These are phyloP conservation scores for Bellardia pandia DNA, from an alignment of 2,888 invertebrate species.

Conservation along the genomic window DNA sequence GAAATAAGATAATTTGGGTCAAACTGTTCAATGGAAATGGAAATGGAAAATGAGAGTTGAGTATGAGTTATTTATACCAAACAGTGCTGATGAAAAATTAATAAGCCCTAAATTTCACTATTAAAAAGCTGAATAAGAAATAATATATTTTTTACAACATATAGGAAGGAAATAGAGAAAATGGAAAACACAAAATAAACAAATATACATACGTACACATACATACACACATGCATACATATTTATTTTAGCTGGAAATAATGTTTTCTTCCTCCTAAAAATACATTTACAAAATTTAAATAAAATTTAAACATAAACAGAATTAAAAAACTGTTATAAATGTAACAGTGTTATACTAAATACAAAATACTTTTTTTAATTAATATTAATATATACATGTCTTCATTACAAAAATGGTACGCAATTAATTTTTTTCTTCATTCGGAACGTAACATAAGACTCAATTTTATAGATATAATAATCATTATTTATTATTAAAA, in stretches of 20 bases:
- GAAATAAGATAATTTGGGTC: background rate
- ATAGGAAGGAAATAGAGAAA: background rate
- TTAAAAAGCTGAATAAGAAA: background rate
- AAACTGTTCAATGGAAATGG: background rate
- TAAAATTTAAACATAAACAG: background rate
- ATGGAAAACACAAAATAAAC: background rate
- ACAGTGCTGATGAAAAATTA: no score
- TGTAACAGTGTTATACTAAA: background rate
- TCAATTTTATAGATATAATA: background rate
- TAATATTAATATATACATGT: background rate
- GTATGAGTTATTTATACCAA: no score
- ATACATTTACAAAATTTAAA: background rate
- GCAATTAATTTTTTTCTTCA: background rate
- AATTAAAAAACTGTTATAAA: background rate
- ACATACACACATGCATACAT: background rate
- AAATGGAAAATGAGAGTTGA: no score
- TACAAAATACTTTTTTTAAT: background rate
- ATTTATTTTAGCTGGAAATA: background rate
- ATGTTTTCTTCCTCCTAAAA: background rate
- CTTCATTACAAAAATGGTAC: background rate
- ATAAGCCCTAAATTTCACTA: no score
- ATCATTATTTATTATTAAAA: constrained; percentile 1
- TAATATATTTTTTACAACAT: background rate
- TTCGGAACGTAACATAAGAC: constrained; percentile 9
- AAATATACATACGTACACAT: background rate